A percentile compares a stretch with the other conserved stretches of the same genome.
Evolutionary conservation across 2,888 invertebrate species (phyloP).

Genomic region (Tetranychus truncatus): DNA sequence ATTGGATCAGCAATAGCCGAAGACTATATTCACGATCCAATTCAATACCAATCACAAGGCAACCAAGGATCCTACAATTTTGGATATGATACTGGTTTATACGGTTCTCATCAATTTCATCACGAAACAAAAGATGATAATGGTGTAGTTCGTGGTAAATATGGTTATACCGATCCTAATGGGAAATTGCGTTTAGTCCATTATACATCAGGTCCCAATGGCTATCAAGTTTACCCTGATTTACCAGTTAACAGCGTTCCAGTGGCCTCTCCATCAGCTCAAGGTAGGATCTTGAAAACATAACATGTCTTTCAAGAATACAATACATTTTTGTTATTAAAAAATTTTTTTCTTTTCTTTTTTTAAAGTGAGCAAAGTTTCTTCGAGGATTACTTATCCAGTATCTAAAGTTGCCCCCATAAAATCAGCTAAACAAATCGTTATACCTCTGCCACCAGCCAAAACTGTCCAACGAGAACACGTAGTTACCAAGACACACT

Average conservation of each 20-base stretch:
- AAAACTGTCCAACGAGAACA: background rate
- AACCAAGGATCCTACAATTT: slow-evolving; percentile 26
- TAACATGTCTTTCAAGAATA: no score
- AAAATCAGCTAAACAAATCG: background rate
- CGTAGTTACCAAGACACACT: background rate
- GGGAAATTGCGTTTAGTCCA: slow-evolving; percentile 22
- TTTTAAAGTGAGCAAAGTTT: background rate
- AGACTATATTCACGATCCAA: slow-evolving; percentile 20
- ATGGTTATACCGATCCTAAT: slow-evolving; percentile 26
- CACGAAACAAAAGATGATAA: slow-evolving; percentile 24
- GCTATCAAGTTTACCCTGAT: slow-evolving; percentile 1
- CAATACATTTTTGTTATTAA: no score
- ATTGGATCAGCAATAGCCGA: background rate
- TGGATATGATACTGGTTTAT: slow-evolving; percentile 26
- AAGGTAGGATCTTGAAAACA: no score
- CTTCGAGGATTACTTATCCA: background rate
- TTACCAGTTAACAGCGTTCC: background rate
- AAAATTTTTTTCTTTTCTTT: background rate
- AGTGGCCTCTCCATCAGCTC: no score
- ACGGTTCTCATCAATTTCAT: slow-evolving; percentile 26
- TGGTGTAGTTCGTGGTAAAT: slow-evolving; percentile 25
- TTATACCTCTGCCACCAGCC: background rate
- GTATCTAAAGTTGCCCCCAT: background rate
- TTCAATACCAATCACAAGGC: slow-evolving; percentile 25
- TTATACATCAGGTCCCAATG: slow-evolving; percentile 16